phyloP scores from a whole-genome alignment of 2,797 vertebrate genomes.

The Enteromius paludinosus region DNA sequence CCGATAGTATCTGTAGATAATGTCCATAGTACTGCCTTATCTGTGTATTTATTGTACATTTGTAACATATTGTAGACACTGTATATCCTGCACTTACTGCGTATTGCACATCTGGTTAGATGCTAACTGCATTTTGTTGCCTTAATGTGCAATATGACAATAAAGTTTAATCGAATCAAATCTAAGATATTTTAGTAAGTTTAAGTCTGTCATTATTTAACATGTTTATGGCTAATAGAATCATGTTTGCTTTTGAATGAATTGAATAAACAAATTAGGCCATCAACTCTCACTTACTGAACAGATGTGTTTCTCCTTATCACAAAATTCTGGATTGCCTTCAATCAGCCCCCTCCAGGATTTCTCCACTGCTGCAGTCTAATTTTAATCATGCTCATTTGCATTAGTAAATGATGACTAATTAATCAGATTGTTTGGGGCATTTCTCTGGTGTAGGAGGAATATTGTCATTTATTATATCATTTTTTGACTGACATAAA shows the following conservation, averaged over 20 bases:
- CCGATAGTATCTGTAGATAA: neutral
- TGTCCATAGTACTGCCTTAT: neutral
- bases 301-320: conserved; percentile 55
- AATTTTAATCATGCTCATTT: conserved; percentile 61
- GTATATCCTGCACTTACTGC: too few relatives aligned
- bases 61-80: too few relatives aligned
- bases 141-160: too few relatives aligned
- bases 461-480: conserved; percentile 52
- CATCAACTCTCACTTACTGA: conserved; percentile 52
- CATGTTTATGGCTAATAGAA: conserved; percentile 11
- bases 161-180: too few relatives aligned
- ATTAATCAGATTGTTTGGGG: conserved; percentile 59
- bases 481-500: conserved; percentile 52
- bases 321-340: conserved; percentile 59
- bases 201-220: neutral
- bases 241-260: conserved; percentile 40
- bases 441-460: conserved; percentile 50
- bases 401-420: conserved; percentile 64
- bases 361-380: conserved; percentile 49
- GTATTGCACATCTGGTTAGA: too few relatives aligned
- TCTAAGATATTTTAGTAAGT: neutral
- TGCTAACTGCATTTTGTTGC: too few relatives aligned
- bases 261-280: conserved; percentile 57
- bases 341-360: conserved; percentile 54
- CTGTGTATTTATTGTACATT: neutral